Percentiles rank a stretch among this genome's conserved stretches.
Conservation (phyloP, 2,113 vertebrate species). For the Chunga burmeisteri region DNA sequence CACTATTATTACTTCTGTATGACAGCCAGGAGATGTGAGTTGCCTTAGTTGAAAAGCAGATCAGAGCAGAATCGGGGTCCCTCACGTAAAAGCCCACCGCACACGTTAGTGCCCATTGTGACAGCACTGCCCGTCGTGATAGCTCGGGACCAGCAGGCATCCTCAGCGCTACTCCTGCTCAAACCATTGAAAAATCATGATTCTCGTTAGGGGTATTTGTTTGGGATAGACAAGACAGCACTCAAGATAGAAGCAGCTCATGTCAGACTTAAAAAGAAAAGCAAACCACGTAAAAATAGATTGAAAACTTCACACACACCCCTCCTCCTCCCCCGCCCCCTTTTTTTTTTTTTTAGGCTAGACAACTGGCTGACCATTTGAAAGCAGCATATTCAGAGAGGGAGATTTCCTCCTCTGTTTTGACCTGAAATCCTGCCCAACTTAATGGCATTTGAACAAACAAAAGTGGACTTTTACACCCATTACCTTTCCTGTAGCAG, state of each 20-base stretch:
- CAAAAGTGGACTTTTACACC: not conserved
- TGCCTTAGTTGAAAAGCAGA: not conserved
- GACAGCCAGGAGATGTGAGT: rapidly evolving
- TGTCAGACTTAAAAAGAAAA: not conserved
- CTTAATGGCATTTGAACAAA: not conserved
- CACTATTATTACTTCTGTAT: not conserved
- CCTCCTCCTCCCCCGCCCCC: rapidly evolving
- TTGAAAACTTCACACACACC: not conserved
- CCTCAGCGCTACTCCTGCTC: not conserved
- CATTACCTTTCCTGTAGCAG: not conserved
- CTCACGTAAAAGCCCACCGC: rapidly evolving
- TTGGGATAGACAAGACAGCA: not conserved
- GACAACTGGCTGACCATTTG: not conserved
- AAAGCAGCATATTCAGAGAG: not conserved
- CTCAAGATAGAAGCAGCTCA: not conserved
- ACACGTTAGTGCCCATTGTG: rapidly evolving
- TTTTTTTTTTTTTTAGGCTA: not conserved
- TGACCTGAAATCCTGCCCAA: not conserved
- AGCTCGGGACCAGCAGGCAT: not conserved
- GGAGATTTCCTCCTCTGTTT: not conserved
- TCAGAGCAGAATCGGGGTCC: not conserved
- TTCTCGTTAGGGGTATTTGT: not conserved
- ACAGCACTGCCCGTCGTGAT: not conserved
- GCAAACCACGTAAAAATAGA: not conserved
- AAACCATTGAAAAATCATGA: not conserved